phyloP scores from a whole-genome alignment of 1,140 invertebrate species.

The Yoshiicerus persimilis region DNA sequence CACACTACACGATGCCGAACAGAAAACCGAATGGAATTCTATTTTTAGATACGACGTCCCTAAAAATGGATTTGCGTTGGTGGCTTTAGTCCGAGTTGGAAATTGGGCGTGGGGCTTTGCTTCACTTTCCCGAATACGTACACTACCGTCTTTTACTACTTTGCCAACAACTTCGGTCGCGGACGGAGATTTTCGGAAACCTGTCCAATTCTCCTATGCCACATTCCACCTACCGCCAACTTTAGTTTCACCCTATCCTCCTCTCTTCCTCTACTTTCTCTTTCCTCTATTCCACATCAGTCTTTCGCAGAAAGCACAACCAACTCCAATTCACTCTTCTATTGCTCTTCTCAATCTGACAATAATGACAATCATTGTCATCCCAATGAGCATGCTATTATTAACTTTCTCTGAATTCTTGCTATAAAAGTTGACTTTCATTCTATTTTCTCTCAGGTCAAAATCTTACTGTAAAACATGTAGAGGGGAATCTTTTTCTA shows the following conservation, averaged over 20 bases:
- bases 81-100: constrained; percentile 36
- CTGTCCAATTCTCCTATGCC: not conserved
- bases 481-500: too few relatives aligned
- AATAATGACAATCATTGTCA: too few relatives aligned
- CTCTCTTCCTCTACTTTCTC: not conserved
- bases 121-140: not conserved
- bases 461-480: too few relatives aligned
- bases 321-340: not conserved
- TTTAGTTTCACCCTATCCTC: not conserved
- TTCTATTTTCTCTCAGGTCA: too few relatives aligned
- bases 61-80: constrained; percentile 49
- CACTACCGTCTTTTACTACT: not conserved
- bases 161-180: not conserved
- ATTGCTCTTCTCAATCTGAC: not conserved
- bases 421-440: too few relatives aligned
- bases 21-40: constrained; percentile 31
- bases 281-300: not conserved
- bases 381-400: too few relatives aligned
- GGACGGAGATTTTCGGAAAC: not conserved
- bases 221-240: not conserved
- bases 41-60: constrained; percentile 48
- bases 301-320: not conserved
- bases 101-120: constrained; percentile 24
- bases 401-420: too few relatives aligned
- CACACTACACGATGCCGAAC: constrained; percentile 2